Conservation (phyloP, 2,113 vertebrate genomes). For the Deroptyus accipitrinus region DNA sequence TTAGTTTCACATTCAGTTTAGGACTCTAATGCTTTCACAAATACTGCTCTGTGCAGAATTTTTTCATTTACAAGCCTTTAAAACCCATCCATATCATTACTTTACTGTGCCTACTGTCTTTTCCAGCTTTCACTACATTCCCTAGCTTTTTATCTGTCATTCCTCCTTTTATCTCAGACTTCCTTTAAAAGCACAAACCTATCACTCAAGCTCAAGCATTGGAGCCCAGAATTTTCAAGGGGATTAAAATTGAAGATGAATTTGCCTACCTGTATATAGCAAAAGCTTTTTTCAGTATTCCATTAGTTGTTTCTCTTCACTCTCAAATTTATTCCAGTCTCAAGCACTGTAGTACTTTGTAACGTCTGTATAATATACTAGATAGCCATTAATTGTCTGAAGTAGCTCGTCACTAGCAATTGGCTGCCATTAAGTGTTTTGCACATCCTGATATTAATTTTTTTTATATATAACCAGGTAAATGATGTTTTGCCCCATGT, state of each 20-base stretch:
- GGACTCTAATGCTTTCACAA: background rate
- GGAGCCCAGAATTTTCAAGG: background rate
- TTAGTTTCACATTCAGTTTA: background rate
- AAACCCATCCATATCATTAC: background rate
- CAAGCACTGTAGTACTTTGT: background rate
- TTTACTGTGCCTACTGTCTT: background rate
- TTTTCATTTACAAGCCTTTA: background rate
- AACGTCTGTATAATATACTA: background rate
- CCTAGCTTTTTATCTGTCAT: background rate
- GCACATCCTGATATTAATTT: background rate
- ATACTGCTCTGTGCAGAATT: background rate
- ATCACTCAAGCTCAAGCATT: background rate
- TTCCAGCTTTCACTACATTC: background rate
- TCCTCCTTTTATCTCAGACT: background rate
- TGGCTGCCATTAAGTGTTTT: background rate
- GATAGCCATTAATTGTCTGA: background rate
- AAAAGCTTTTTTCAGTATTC: background rate
- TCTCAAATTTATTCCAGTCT: background rate
- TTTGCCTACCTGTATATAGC: background rate
- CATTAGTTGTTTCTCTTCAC: background rate
- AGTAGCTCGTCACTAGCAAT: background rate
- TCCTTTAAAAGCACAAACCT: background rate
- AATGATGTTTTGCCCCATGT: background rate
- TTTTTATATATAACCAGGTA: background rate
- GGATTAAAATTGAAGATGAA: background rate